These are phyloP conservation scores for Chelidonichthys spinosus DNA, from an alignment of 2,797 vertebrate species.

Conservation along the genomic window DNA sequence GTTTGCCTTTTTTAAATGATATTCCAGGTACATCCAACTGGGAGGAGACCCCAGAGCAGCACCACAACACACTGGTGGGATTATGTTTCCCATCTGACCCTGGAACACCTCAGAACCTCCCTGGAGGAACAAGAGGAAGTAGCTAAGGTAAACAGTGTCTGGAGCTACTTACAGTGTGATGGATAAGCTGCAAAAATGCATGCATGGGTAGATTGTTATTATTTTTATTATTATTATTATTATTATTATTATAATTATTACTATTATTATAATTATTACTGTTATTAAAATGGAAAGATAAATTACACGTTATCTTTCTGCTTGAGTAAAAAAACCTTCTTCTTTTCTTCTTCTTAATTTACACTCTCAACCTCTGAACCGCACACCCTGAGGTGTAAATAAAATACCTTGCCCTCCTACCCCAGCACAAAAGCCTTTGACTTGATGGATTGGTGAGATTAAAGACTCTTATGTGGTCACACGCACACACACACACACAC, in stretches of 20 bases:
- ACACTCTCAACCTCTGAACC: neutral
- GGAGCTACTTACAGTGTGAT: neutral
- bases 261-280: too few species aligned
- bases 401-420: conserved; percentile 27
- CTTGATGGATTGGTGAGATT: conserved; percentile 47
- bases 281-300: neutral
- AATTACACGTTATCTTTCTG: neutral
- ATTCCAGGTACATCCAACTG: conserved; percentile 25
- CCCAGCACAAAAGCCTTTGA: conserved; percentile 34
- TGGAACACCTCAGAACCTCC: neutral
- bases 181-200: neutral
- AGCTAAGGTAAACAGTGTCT: neutral
- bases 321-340: neutral
- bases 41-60: conserved; percentile 25
- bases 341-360: neutral
- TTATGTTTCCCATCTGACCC: conserved; percentile 19
- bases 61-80: neutral
- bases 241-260: neutral
- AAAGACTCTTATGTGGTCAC: conserved; percentile 33
- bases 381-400: conserved; percentile 36
- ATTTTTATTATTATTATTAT: too few species aligned
- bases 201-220: neutral
- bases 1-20: neutral
- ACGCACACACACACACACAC: conserved; percentile 23
- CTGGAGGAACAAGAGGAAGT: conserved; percentile 8